phyloP scores from a whole-genome alignment of 92 coral and sea anemone genomes.

The Phenganax subtilis region DNA sequence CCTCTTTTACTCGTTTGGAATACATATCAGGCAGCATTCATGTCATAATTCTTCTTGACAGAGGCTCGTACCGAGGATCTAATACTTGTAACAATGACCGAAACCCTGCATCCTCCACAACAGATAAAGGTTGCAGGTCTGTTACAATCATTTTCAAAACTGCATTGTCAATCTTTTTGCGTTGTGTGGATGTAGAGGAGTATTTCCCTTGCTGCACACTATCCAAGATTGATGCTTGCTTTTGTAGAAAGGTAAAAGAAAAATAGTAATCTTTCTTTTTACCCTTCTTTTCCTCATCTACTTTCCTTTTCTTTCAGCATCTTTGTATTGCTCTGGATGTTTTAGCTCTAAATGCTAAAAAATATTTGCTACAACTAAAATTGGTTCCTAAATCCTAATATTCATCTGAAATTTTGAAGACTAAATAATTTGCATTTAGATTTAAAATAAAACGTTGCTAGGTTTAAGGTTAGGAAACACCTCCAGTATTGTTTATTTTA shows the following conservation, averaged over 20 bases:
- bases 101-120: constrained; percentile 22
- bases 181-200: constrained; percentile 6
- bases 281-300: constrained; percentile 25
- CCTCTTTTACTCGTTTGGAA: constrained; percentile 15
- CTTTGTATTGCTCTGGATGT: constrained; percentile 35
- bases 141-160: constrained; percentile 1
- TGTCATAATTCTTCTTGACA: constrained; percentile 15
- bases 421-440: too few species aligned
- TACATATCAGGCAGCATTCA: constrained; percentile 18
- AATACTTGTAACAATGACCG: neutral
- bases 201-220: neutral
- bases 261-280: neutral
- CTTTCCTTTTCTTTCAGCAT: constrained; percentile 37
- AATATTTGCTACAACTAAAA: neutral
- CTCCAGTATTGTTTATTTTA: too few species aligned
- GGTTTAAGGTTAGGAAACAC: too few species aligned
- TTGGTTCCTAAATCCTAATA: neutral
- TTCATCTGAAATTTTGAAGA: too few species aligned
- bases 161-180: constrained; percentile 4
- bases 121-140: constrained; percentile 17
- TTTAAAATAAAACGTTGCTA: too few species aligned
- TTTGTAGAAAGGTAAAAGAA: neutral
- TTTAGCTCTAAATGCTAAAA: constrained; percentile 34
- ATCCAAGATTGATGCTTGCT: constrained; percentile 14
- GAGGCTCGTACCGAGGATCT: constrained; percentile 11